These are phyloP conservation scores for Drosophila ogumai DNA, from an alignment of 1,140 invertebrate genomes.

Conservation along the genomic window DNA sequence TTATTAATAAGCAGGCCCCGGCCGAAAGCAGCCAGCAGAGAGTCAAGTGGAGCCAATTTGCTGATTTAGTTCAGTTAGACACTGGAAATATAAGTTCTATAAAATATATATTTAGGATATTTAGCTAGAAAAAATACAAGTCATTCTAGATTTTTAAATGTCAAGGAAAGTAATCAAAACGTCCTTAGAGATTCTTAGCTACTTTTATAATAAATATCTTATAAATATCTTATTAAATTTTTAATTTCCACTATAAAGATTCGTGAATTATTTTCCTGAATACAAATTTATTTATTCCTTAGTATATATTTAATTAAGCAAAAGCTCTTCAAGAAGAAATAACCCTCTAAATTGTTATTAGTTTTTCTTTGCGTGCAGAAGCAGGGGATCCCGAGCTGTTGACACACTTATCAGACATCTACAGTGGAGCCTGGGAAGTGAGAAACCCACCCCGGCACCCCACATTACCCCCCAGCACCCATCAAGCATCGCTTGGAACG, in stretches of 20 bases:
- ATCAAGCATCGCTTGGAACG: slow-evolving; percentile 71
- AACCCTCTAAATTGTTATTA: neutral
- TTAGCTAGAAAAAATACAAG: neutral
- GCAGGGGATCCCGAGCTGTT: slow-evolving; percentile 55
- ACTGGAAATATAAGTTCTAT: neutral
- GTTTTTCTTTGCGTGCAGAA: slow-evolving; percentile 7
- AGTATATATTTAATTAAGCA: neutral
- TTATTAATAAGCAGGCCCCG: slow-evolving; percentile 76
- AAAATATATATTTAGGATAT: neutral
- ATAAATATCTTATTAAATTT: too few relatives aligned
- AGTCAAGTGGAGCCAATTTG: slow-evolving; percentile 80
- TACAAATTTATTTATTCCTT: neutral
- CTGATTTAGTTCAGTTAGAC: slow-evolving; percentile 69
- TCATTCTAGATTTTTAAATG: neutral
- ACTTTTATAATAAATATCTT: neutral
- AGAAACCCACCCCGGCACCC: neutral
- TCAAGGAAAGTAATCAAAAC: neutral
- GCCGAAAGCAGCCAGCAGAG: slow-evolving; percentile 15
- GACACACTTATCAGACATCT: slow-evolving; percentile 78
- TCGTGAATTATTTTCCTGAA: neutral
- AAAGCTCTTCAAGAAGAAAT: neutral
- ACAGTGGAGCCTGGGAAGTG: slow-evolving; percentile 24
- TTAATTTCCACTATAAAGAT: neutral
- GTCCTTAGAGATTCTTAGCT: neutral
- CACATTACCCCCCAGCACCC: slow-evolving; percentile 3